Evolutionary conservation across 2,113 vertebrate genomes (phyloP), one percentile per base, ranked within the genome.

Genomic region (Nothobranchius furzeri): DNA sequence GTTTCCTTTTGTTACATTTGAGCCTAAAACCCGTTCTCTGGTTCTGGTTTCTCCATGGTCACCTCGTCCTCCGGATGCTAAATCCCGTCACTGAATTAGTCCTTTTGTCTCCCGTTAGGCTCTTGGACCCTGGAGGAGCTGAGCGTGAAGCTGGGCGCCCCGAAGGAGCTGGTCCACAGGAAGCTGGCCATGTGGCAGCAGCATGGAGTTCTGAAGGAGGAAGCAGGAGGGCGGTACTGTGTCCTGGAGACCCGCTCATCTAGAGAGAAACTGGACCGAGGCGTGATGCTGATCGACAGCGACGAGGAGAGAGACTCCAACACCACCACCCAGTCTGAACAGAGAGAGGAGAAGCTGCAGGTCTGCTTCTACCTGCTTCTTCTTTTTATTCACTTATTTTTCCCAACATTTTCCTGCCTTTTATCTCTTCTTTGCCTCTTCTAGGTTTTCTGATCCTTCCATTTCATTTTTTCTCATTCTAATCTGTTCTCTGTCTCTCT

Each of bases 341-440:
- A 99, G 93, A 96, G 96, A 64, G 97, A 99, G 89, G 98, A 99
- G 82, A 98, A 99, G 85, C 91, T 99, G 70, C 96, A 97, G 96
- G 98, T 99, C 36, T 1, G 6, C 1, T 15, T 40, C 37, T 40
- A 6, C 37, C 9, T 40, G 6, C 37, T 7, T 40, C 37, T 40
- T 40, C 37, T 40, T 9, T 9, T 40, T 9, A 7, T 9, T 40
- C 37, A 40, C 30, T 4, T 40, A 4, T 40, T 40, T 40, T 6
- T 40, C 7, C 37, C 30, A 3, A 4, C 4, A 20, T 30, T 30
- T 30, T 3, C 30, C 30, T 30, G 30, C 4, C 2, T 30, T 30
- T 1, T 30, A 30, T 30, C 4, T 30, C 2, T 30, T 30, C 30
- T 30, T 30, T 30, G 30, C 30, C 30, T 3, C 30, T 30, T 40